A percentile compares a stretch with the other conserved stretches of the same genome.
Evolutionary conservation across 1,140 invertebrate genomes (phyloP).

Genomic region (Asobara japonica): DNA sequence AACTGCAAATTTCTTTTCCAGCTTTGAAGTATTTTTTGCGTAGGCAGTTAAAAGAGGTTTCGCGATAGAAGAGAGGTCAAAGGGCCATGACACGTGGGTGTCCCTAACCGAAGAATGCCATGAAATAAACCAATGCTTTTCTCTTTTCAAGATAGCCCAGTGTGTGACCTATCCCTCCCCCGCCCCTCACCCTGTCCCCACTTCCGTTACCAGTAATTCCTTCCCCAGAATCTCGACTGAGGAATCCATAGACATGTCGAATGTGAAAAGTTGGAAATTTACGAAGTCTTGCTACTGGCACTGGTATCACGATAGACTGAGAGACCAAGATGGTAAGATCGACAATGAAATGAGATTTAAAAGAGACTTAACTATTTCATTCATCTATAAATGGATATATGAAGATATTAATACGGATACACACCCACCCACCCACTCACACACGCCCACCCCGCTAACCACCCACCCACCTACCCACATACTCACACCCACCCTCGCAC

Average conservation of each 20-base stretch:
- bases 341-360: too few relatives aligned
- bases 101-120: slow-evolving; percentile 12
- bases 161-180: neutral
- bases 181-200: neutral
- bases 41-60: slow-evolving; percentile 17
- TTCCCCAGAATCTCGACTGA: neutral
- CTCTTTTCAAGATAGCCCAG: slow-evolving; percentile 23
- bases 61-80: slow-evolving; percentile 18
- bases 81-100: slow-evolving; percentile 20
- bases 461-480: too few relatives aligned
- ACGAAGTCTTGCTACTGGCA: too few relatives aligned
- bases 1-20: neutral
- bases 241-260: too few relatives aligned
- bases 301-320: too few relatives aligned
- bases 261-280: too few relatives aligned
- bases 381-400: too few relatives aligned
- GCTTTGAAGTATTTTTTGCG: slow-evolving; percentile 4
- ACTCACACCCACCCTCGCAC: too few relatives aligned
- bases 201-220: slow-evolving; percentile 7
- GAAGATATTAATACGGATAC: too few relatives aligned
- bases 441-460: too few relatives aligned
- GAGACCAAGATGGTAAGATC: neutral
- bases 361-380: too few relatives aligned
- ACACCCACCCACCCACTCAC: too few relatives aligned
- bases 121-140: slow-evolving; percentile 29